Evolutionary conservation across 2,113 vertebrate species (phyloP).

Genomic region (Conger conger): DNA sequence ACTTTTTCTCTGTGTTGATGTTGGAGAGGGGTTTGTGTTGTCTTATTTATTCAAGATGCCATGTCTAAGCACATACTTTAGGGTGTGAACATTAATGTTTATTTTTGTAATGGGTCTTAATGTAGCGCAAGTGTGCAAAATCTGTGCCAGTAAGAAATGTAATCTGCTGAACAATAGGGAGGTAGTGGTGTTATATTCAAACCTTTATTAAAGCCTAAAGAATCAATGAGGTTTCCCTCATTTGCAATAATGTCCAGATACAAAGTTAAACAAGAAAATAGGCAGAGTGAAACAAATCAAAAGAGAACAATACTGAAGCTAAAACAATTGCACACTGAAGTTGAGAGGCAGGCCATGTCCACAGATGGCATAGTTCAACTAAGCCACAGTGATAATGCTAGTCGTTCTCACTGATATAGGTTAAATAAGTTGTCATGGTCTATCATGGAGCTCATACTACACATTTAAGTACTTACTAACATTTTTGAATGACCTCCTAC

Average conservation of each 20-base stretch:
- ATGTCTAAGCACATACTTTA: neutral
- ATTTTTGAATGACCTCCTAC: too few species aligned
- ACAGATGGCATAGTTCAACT: neutral
- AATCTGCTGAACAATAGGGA: too few species aligned
- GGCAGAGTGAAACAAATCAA: too few species aligned
- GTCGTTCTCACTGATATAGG: neutral
- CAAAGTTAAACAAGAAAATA: too few species aligned
- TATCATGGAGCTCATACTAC: neutral
- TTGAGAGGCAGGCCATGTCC: neutral
- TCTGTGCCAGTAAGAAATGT: neutral
- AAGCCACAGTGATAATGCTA: neutral
- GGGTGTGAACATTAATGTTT: neutral
- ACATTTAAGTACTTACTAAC: neutral
- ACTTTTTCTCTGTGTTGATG: neutral
- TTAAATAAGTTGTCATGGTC: neutral
- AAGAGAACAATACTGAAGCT: too few species aligned
- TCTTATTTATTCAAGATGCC: neutral
- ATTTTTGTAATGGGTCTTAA: neutral
- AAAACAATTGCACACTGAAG: too few species aligned
- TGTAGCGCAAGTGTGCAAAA: neutral
- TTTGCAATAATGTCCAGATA: too few species aligned
- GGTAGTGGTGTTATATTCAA: too few species aligned
- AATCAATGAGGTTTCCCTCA: too few species aligned
- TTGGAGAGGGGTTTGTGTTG: neutral
- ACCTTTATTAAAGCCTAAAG: too few species aligned